These are phyloP conservation scores for Coenonympha arcania DNA, from an alignment of 2,888 invertebrate genomes.

Conservation along the genomic window DNA sequence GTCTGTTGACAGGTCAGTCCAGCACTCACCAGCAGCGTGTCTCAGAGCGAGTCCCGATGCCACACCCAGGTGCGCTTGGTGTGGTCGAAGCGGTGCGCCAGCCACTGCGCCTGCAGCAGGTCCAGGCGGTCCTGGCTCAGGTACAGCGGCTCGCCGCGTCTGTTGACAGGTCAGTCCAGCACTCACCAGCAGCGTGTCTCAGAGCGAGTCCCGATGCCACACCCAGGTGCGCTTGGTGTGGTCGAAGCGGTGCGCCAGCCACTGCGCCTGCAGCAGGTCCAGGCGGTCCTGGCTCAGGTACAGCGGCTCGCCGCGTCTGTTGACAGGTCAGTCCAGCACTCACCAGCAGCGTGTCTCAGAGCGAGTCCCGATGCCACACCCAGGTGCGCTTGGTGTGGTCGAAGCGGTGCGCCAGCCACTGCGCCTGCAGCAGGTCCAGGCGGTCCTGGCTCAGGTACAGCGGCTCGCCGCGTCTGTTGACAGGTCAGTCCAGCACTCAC, in stretches of 20 bases:
- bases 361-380: conserved; percentile 93
- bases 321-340: background rate
- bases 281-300: conserved; percentile 94
- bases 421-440: conserved; percentile 91
- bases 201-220: conserved; percentile 91
- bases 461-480: too few relatives aligned
- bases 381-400: conserved; percentile 95
- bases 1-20: background rate
- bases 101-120: conserved; percentile 95
- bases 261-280: conserved; percentile 93
- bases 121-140: conserved; percentile 92
- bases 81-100: conserved; percentile 95
- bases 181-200: conserved; percentile 29
- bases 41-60: conserved; percentile 88
- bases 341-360: conserved; percentile 57
- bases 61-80: conserved; percentile 96
- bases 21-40: background rate
- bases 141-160: too few relatives aligned
- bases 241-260: conserved; percentile 96
- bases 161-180: background rate
- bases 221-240: conserved; percentile 97
- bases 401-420: conserved; percentile 97
- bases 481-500: background rate
- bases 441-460: conserved; percentile 93
- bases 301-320: too few relatives aligned